Base-by-base conservation (phyloP, 2,888 invertebrate species). In the Fragum whitleyi region DNA sequence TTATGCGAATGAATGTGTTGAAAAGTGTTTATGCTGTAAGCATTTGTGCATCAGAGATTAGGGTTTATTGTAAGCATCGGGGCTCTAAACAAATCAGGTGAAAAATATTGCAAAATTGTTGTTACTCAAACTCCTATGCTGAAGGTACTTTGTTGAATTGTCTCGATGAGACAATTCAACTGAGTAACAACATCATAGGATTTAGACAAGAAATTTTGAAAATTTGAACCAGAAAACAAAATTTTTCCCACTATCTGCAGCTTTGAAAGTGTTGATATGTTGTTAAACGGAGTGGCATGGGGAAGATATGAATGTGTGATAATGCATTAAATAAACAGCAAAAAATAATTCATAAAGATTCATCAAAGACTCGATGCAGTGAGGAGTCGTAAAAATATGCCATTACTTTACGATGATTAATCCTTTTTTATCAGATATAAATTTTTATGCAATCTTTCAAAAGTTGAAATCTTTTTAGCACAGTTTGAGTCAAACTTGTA, bases 321-420 rank as follows among this genome's bases (percentile, higher is more conserved):
- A 42, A 42, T 65, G 42, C 42, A 65, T 42, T 21, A 65, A 21
- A 61, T 61, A 28, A 61, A 32, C 61, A 29, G 57, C 29, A 32
- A 32, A 23, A 42, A 21, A 23, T 65, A 16, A 21, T 23, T 42
- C 0, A 9, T 36, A 39, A 65, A 65, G 32, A 26, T 23, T 65
- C 65, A 42, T 65, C 65, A 65, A 65, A 65, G 65, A 26, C 19
- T 11, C 19, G 32, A 14, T 61, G 61, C 61, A 61, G 61, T 19
- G 61, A 32, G 32, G 29, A 61, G 14, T 61, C 61, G 28, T 61
- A 28, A 61, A 61, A 61, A 61, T 29, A 29, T 61, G 61, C 61
- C 32, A 61, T 61, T n/a, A 61, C 61, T 61, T 29, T 2, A 61
- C 3, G 5, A 61, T 61, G 32, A 61, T 61, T 29, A 61, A 61